Percentiles rank a stretch among this genome's conserved stretches.
These are phyloP conservation scores for Andricus curvator DNA, from an alignment of 2,888 invertebrate species.

Conservation along the genomic window DNA sequence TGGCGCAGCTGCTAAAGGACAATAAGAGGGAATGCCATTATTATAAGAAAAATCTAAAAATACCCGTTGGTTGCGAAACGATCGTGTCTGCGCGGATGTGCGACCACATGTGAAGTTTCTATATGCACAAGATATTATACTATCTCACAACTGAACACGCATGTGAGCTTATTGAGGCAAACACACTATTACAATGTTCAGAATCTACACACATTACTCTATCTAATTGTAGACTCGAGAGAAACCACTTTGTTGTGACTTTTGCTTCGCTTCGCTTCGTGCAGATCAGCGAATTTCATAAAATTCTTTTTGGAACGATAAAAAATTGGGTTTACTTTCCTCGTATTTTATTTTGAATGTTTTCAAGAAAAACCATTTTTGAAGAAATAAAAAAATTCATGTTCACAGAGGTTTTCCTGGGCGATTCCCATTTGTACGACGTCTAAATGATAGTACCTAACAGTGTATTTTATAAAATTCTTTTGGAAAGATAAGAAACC, in stretches of 20 bases:
- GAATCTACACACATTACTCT: constrained; percentile 8
- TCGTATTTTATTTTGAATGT: background rate
- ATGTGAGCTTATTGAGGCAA: background rate
- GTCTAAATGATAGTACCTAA: no score
- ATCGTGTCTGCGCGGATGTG: background rate
- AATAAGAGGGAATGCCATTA: constrained; percentile 35
- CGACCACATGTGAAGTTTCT: constrained; percentile 29
- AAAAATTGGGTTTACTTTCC: background rate
- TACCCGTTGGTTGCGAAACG: constrained; percentile 30
- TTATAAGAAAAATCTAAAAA: constrained; percentile 39
- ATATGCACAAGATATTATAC: constrained; percentile 6
- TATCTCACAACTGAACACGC: background rate
- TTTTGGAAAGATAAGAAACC: no score
- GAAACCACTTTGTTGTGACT: constrained; percentile 27
- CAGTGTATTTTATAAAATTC: no score
- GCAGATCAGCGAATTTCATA: background rate
- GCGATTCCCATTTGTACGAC: no score
- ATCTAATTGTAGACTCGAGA: constrained; percentile 14
- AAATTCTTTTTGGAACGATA: background rate
- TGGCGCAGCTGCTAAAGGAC: constrained; percentile 33
- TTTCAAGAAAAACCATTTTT: background rate
- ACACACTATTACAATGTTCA: background rate
- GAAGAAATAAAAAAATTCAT: background rate
- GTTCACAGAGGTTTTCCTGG: no score
- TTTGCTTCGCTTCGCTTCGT: constrained; percentile 3